These are phyloP conservation scores for Gasteruption jaculator DNA, from an alignment of 2,888 invertebrate species.

Conservation along the genomic window DNA sequence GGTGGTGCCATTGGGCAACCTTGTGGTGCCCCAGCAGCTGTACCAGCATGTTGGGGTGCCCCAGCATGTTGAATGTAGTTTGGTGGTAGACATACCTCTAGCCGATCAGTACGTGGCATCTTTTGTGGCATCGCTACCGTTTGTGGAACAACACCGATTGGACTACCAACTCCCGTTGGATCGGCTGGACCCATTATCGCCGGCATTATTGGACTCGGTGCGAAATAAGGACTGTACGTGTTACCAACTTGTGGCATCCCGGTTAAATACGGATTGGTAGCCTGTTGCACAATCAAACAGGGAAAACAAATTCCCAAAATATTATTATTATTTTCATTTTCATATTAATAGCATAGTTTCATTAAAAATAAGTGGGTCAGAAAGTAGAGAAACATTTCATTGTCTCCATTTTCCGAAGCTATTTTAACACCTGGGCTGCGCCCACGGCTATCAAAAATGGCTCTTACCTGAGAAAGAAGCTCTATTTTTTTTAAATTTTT, in stretches of 20 bases:
- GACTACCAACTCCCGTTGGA: constrained; percentile 73
- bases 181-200: constrained; percentile 81
- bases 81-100: constrained; percentile 76
- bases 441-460: too few species aligned
- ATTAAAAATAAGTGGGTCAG: too few species aligned
- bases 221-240: constrained; percentile 88
- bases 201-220: constrained; percentile 84
- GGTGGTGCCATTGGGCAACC: constrained; percentile 28
- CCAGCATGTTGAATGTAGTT: constrained; percentile 45
- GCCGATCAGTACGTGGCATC: constrained; percentile 90
- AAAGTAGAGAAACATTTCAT: too few species aligned
- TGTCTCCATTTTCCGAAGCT: too few species aligned
- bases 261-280: constrained; percentile 88
- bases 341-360: too few species aligned
- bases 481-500: too few species aligned
- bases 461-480: too few species aligned
- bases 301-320: not conserved
- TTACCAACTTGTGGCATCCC: constrained; percentile 85
- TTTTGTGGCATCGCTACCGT: constrained; percentile 87
- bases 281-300: constrained; percentile 58
- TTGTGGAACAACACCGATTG: constrained; percentile 79
- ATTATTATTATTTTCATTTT: not conserved
- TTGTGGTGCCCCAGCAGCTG: constrained; percentile 44
- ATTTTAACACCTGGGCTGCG: too few species aligned
- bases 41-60: constrained; percentile 36